A percentile compares a stretch with the other conserved stretches of the same genome.
Evolutionary conservation across 2,888 invertebrate genomes (phyloP).

Genomic region (Hybos culiciformis): DNA sequence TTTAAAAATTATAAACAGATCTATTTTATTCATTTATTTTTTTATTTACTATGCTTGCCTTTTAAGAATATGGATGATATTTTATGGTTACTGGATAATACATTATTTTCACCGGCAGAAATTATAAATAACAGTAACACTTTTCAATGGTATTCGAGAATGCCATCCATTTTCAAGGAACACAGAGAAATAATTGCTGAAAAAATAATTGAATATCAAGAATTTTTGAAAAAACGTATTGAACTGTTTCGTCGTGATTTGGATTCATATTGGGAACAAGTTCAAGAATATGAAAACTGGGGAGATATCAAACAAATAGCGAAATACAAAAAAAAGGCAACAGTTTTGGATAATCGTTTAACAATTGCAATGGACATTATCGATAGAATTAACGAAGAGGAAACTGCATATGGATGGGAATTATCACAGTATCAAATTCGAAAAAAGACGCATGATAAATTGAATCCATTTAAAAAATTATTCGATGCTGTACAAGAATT

Average conservation of each 20-base stretch:
- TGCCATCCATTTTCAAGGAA: constrained; percentile 71
- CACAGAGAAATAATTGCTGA: constrained; percentile 64
- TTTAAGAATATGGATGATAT: constrained; percentile 49
- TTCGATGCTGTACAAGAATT: constrained; percentile 85
- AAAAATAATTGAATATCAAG: constrained; percentile 78
- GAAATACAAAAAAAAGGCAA: constrained; percentile 70
- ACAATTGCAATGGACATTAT: constrained; percentile 64
- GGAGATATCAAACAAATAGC: constrained; percentile 72
- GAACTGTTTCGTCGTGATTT: constrained; percentile 72
- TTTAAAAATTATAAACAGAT: too few relatives aligned
- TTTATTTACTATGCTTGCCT: too few relatives aligned
- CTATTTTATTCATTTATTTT: too few relatives aligned
- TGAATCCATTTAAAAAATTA: constrained; percentile 73
- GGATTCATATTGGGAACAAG: constrained; percentile 61
- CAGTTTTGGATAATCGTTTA: constrained; percentile 51
- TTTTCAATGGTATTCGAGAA: constrained; percentile 74
- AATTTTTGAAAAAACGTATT: constrained; percentile 59
- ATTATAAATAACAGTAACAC: constrained; percentile 79
- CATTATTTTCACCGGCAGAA: constrained; percentile 64
- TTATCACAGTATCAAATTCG: constrained; percentile 76
- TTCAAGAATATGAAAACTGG: constrained; percentile 74
- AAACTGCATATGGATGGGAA: constrained; percentile 76
- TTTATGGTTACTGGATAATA: constrained; percentile 71
- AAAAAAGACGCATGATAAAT: constrained; percentile 60
- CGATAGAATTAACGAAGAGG: constrained; percentile 84